phyloP scores from a whole-genome alignment of 1,140 invertebrate species.

The Periplaneta americana region DNA sequence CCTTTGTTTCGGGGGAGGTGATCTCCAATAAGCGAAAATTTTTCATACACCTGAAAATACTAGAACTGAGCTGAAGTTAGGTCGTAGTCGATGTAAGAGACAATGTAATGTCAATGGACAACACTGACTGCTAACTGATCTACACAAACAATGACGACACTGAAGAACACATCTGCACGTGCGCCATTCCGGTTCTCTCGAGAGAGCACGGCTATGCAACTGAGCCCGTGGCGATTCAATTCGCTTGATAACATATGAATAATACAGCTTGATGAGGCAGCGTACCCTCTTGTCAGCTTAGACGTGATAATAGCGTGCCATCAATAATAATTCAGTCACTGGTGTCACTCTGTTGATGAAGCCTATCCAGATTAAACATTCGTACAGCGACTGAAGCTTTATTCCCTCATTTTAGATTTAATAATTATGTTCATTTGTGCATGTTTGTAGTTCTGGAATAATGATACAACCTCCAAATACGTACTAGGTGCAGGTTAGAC shows the following conservation, averaged over 20 bases:
- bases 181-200: not conserved
- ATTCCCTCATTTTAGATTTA: not conserved
- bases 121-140: no score
- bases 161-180: no score
- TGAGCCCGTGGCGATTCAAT: not conserved
- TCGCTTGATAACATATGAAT: not conserved
- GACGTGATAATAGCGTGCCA: not conserved
- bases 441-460: not conserved
- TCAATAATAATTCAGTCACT: not conserved
- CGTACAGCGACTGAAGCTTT: not conserved
- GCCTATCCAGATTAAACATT: not conserved
- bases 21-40: no score
- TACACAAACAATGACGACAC: no score
- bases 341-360: not conserved
- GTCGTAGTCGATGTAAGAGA: no score
- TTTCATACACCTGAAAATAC: no score
- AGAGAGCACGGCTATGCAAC: not conserved
- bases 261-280: not conserved
- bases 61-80: no score
- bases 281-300: not conserved
- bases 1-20: no score
- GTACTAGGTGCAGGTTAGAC: no score
- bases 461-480: no score
- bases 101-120: no score
- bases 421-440: not conserved